Evolutionary conservation across 2,797 vertebrate genomes (phyloP).

Genomic region (Cryptoprocta ferox): DNA sequence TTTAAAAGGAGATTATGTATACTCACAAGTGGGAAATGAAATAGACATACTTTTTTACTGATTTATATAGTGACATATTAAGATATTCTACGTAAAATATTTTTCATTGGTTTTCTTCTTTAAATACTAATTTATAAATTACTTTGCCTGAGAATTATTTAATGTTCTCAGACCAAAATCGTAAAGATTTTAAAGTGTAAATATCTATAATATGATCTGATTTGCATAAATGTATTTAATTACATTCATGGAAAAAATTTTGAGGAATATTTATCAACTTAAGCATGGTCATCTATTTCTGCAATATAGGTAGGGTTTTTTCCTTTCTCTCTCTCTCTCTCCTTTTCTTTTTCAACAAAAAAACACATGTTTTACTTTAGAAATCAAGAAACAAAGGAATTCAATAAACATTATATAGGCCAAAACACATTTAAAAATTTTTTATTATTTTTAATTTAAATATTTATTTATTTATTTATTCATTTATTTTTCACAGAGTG

Average conservation of each 20-base stretch:
- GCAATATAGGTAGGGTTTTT: neutral
- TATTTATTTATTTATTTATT: too few species aligned
- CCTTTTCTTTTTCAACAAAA: neutral
- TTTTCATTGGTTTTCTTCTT: slow-evolving; percentile 23
- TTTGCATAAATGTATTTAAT: neutral
- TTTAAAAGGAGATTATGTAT: neutral
- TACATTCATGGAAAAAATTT: neutral
- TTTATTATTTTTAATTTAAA: too few species aligned
- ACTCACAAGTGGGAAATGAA: neutral
- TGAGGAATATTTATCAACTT: neutral
- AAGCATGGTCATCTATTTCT: slow-evolving; percentile 11
- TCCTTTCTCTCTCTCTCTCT: neutral
- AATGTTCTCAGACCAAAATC: neutral
- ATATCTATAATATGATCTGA: neutral
- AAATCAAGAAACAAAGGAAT: neutral
- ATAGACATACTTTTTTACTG: neutral
- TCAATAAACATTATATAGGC: neutral
- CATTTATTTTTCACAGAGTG: too few species aligned
- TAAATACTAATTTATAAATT: slow-evolving; percentile 22
- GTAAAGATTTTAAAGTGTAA: neutral
- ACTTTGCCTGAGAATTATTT: neutral
- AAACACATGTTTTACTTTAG: neutral
- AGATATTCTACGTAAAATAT: neutral
- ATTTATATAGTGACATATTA: neutral
- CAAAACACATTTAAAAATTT: neutral